These are phyloP conservation scores for Sarcophaga carnaria DNA, from an alignment of 2,888 invertebrate species.

Conservation along the genomic window DNA sequence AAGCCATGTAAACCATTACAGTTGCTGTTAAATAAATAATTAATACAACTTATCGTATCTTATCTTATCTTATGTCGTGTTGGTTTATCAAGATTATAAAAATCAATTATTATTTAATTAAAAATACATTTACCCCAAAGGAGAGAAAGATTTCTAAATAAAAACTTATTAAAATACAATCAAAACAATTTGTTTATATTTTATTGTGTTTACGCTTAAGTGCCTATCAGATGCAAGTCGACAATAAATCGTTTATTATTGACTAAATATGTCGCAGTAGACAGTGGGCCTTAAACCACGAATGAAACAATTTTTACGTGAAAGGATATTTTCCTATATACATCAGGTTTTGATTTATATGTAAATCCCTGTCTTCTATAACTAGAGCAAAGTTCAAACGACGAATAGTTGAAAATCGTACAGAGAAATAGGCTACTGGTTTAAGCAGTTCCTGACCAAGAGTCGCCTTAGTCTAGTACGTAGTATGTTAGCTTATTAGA, in stretches of 20 bases:
- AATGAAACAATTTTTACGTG: no score
- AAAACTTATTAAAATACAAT: constrained; percentile 30
- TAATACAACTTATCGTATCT: background rate
- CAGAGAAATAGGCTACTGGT: no score
- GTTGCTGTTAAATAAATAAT: background rate
- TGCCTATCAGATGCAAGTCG: constrained; percentile 6
- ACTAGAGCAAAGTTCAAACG: no score
- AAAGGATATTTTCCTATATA: no score
- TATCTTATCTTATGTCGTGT: background rate
- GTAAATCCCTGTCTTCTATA: no score
- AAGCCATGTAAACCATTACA: background rate
- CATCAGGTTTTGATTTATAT: no score
- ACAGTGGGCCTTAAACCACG: no score
- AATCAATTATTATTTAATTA: constrained; percentile 28
- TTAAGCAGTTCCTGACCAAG: no score
- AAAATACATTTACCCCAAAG: constrained; percentile 8
- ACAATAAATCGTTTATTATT: background rate
- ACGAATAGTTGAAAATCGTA: no score
- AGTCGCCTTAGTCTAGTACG: no score
- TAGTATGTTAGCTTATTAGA: no score
- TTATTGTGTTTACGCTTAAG: background rate
- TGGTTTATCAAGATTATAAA: background rate
- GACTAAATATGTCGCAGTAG: no score
- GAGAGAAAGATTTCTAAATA: background rate
- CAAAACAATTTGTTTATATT: constrained; percentile 21